These are phyloP conservation scores for Hoplodrina blanda DNA, from an alignment of 2,888 invertebrate species.

Conservation along the genomic window DNA sequence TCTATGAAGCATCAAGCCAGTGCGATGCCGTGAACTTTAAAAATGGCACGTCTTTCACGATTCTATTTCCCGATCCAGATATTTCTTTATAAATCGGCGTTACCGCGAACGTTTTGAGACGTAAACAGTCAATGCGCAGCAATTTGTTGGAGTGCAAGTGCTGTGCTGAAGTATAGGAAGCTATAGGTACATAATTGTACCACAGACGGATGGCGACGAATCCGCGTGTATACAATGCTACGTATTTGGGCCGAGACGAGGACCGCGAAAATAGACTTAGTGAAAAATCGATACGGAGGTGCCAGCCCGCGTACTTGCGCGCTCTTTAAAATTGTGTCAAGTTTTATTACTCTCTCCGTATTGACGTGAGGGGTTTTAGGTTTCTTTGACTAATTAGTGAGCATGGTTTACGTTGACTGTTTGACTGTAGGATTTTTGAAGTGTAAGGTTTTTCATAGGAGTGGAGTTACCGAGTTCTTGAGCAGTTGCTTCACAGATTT, in stretches of 20 bases:
- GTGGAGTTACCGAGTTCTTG: conserved; percentile 7
- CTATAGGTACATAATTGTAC: conserved; percentile 45
- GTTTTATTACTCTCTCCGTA: conserved; percentile 72
- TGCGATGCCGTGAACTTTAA: conserved; percentile 45
- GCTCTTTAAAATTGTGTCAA: conserved; percentile 82
- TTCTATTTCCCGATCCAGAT: conserved; percentile 28
- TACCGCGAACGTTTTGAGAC: conserved; percentile 6
- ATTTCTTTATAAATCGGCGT: conserved; percentile 36
- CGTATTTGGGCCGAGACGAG: conserved; percentile 76
- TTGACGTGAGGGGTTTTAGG: conserved; percentile 48
- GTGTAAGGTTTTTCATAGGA: background rate
- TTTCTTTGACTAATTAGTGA: conserved; percentile 57
- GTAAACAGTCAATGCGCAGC: conserved; percentile 64
- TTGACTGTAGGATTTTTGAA: background rate
- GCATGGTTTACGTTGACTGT: conserved; percentile 12
- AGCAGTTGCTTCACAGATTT: background rate
- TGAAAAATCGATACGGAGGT: conserved; percentile 81
- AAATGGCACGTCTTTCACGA: conserved; percentile 37
- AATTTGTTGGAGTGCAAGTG: conserved; percentile 72
- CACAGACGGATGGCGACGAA: conserved; percentile 53
- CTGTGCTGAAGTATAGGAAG: conserved; percentile 42
- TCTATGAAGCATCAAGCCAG: conserved; percentile 25
- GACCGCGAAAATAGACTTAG: conserved; percentile 81
- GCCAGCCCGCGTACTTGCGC: conserved; percentile 65
- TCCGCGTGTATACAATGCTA: conserved; percentile 71